These are phyloP conservation scores for Drosophila longiperda DNA, from an alignment of 2,888 invertebrate genomes.

Conservation along the genomic window DNA sequence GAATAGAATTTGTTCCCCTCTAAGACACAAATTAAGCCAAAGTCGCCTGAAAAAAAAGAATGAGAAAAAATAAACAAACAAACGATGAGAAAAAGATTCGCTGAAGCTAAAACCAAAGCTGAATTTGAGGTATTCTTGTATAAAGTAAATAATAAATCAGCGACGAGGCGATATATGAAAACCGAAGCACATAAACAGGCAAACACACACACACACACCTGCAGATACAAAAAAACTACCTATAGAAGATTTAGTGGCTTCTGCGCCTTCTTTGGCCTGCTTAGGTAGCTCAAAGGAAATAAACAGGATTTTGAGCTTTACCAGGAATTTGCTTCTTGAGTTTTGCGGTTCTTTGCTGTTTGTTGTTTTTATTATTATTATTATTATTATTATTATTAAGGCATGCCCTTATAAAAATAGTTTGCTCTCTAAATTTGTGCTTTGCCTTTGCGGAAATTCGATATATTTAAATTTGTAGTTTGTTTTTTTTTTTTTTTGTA, in stretches of 20 bases:
- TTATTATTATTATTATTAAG: constrained; percentile 11
- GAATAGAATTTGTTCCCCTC: constrained; percentile 42
- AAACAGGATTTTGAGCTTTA: constrained; percentile 77
- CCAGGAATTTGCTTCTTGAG: constrained; percentile 63
- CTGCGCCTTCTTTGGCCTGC: constrained; percentile 55
- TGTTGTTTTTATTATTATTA: constrained; percentile 20
- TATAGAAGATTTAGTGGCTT: constrained; percentile 74
- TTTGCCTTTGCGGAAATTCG: constrained; percentile 62
- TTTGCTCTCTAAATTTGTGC: constrained; percentile 19
- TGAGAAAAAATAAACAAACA: constrained; percentile 23
- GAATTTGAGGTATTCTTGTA: constrained; percentile 52
- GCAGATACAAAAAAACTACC: constrained; percentile 56
- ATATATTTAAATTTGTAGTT: constrained; percentile 69
- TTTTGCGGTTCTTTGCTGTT: not conserved
- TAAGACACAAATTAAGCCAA: constrained; percentile 62
- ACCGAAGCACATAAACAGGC: constrained; percentile 47
- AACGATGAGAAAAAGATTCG: constrained; percentile 54
- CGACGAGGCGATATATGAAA: constrained; percentile 74
- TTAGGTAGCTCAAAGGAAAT: constrained; percentile 78
- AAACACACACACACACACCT: constrained; percentile 23
- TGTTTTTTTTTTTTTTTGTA: constrained; percentile 25
- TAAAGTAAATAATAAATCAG: constrained; percentile 77
- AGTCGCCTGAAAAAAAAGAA: constrained; percentile 18
- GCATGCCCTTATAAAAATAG: constrained; percentile 43
- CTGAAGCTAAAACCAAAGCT: constrained; percentile 25